Conservation (phyloP, 2,888 invertebrate genomes). For the Chirona hameri region DNA sequence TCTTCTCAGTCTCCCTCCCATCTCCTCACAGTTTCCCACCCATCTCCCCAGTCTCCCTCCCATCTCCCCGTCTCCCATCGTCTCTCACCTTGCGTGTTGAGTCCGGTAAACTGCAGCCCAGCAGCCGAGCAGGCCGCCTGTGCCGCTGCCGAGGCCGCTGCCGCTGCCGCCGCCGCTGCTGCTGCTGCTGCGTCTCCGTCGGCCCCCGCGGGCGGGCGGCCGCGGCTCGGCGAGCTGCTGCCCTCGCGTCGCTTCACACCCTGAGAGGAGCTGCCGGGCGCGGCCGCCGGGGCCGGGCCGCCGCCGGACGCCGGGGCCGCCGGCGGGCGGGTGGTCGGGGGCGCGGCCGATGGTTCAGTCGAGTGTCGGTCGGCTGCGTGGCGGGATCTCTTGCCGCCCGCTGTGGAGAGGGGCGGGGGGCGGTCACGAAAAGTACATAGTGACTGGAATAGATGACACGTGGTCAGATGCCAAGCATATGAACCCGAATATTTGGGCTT, state of each 20-base stretch:
- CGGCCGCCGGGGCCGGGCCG: not conserved
- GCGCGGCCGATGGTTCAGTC: not conserved
- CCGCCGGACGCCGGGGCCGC: not conserved
- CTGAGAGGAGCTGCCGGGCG: no score
- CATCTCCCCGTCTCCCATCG: no score
- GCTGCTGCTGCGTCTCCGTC: not conserved
- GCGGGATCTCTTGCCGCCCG: not conserved
- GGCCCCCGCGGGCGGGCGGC: not conserved
- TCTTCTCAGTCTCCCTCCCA: no score
- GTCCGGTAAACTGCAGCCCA: slow-evolving; percentile 24
- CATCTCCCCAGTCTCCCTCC: no score
- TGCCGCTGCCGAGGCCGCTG: not conserved
- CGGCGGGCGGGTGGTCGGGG: not conserved
- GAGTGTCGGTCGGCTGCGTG: not conserved
- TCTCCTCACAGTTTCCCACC: no score
- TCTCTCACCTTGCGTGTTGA: slow-evolving; percentile 13
- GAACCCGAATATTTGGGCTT: no score
- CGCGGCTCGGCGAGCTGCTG: not conserved
- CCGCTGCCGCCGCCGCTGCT: slow-evolving; percentile 12
- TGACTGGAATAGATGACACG: no score
- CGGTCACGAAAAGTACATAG: no score
- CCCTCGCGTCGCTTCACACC: slow-evolving; percentile 25
- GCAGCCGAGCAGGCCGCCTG: slow-evolving; percentile 13
- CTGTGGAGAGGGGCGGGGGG: not conserved
- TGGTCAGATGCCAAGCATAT: no score